phyloP scores from a whole-genome alignment of 2,888 invertebrate species.

The Macrophya alboannulata region DNA sequence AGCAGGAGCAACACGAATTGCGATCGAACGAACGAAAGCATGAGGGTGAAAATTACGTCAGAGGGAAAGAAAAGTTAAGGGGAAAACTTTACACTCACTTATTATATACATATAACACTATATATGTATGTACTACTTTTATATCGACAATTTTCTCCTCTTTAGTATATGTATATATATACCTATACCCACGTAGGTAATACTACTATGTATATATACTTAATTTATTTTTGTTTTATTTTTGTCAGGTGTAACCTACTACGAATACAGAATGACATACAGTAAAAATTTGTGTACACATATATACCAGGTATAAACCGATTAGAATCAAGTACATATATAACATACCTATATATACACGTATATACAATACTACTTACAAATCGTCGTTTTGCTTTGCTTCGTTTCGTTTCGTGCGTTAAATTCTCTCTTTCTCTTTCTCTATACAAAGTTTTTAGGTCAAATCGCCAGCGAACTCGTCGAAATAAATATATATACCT shows the following conservation, averaged over 20 bases:
- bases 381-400: background rate
- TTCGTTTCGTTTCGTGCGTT: background rate
- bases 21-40: background rate
- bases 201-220: background rate
- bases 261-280: background rate
- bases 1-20: background rate
- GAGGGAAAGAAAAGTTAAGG: background rate
- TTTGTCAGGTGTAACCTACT: background rate
- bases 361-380: background rate
- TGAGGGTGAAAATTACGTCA: slow-evolving; percentile 14
- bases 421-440: background rate
- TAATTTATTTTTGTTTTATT: background rate
- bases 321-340: slow-evolving; percentile 3
- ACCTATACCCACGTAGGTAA: no score
- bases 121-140: no score
- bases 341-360: background rate
- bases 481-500: background rate
- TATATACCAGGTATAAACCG: background rate
- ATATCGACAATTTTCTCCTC: background rate
- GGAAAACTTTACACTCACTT: background rate
- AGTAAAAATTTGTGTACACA: background rate
- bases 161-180: no score
- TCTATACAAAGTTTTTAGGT: slow-evolving; percentile 1
- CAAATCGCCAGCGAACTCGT: slow-evolving; percentile 7
- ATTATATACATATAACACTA: no score